Evolutionary conservation across 2,113 vertebrate genomes (phyloP).

Genomic region (Chaetodon auriga): DNA sequence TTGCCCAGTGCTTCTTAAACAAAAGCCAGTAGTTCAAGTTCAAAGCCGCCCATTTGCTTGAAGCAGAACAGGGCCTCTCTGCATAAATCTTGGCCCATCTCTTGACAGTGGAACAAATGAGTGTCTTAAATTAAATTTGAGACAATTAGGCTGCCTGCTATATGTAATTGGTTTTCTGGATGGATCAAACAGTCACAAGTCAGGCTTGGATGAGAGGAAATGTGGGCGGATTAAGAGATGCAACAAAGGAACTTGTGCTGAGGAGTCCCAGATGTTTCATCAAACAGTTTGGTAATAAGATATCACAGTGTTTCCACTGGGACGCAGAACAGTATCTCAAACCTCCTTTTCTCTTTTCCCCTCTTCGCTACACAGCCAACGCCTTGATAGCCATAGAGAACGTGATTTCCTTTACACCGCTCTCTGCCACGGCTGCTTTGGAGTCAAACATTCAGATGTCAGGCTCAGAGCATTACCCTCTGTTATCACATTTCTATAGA

Average conservation of each 20-base stretch:
- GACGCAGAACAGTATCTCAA: slow-evolving; percentile 8
- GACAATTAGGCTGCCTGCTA: slow-evolving; percentile 67
- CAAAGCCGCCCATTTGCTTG: slow-evolving; percentile 63
- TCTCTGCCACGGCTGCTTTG: slow-evolving; percentile 43
- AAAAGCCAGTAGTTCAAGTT: slow-evolving; percentile 70
- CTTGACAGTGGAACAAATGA: slow-evolving; percentile 61
- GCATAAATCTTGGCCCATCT: slow-evolving; percentile 53
- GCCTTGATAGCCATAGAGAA: slow-evolving; percentile 45
- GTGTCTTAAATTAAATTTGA: slow-evolving; percentile 71
- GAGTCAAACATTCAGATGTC: slow-evolving; percentile 69
- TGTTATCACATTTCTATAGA: slow-evolving; percentile 73
- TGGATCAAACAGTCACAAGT: slow-evolving; percentile 56
- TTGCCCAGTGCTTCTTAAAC: slow-evolving; percentile 34
- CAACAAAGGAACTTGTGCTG: slow-evolving; percentile 16
- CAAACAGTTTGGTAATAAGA: slow-evolving; percentile 66
- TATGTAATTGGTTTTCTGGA: slow-evolving; percentile 73
- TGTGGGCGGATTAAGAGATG: slow-evolving; percentile 47
- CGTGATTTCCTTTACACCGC: slow-evolving; percentile 49
- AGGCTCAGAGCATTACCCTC: slow-evolving; percentile 62
- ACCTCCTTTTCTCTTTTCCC: slow-evolving; percentile 6
- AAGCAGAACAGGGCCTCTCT: slow-evolving; percentile 33
- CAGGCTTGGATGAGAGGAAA: slow-evolving; percentile 46
- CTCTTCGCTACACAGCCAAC: background rate
- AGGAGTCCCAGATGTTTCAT: slow-evolving; percentile 76
- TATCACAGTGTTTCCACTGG: slow-evolving; percentile 60